Conservation (phyloP, 2,797 vertebrate genomes). For the Pipistrellus nathusii region DNA sequence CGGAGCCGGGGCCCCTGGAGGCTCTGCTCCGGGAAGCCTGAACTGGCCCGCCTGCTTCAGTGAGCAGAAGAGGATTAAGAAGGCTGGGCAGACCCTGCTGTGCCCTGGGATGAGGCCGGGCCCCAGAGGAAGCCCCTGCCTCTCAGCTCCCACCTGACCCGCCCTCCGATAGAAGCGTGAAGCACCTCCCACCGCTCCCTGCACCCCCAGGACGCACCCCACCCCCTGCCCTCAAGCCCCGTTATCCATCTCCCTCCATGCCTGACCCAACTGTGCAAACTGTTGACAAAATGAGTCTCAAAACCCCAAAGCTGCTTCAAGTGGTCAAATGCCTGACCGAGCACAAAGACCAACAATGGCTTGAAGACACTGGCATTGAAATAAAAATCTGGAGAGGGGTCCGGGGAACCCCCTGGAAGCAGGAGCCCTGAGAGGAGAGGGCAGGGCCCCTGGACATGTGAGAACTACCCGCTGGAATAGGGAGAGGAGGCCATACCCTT, state of each 20-base stretch:
- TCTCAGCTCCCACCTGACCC: rapidly evolving
- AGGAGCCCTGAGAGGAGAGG: background rate
- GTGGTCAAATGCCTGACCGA: constrained; percentile 16
- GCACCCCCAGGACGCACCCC: background rate
- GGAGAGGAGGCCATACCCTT: background rate
- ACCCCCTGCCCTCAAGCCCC: background rate
- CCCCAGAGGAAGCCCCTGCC: rapidly evolving
- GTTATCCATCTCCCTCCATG: rapidly evolving
- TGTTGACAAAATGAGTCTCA: constrained; percentile 9
- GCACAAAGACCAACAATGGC: background rate
- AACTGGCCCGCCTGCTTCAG: background rate
- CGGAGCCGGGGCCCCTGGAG: background rate
- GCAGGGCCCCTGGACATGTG: rapidly evolving
- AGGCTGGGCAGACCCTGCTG: background rate
- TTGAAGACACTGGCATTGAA: background rate
- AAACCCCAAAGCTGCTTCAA: background rate
- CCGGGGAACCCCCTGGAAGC: rapidly evolving
- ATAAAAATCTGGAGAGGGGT: background rate
- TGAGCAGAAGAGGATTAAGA: background rate
- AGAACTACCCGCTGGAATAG: background rate
- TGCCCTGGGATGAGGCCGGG: background rate
- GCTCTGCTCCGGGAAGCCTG: background rate
- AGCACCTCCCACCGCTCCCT: background rate
- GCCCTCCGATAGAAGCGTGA: rapidly evolving
- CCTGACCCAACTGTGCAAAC: background rate